Evolutionary conservation across 2,888 invertebrate genomes (phyloP).

Genomic region (Hylaea fasciaria): DNA sequence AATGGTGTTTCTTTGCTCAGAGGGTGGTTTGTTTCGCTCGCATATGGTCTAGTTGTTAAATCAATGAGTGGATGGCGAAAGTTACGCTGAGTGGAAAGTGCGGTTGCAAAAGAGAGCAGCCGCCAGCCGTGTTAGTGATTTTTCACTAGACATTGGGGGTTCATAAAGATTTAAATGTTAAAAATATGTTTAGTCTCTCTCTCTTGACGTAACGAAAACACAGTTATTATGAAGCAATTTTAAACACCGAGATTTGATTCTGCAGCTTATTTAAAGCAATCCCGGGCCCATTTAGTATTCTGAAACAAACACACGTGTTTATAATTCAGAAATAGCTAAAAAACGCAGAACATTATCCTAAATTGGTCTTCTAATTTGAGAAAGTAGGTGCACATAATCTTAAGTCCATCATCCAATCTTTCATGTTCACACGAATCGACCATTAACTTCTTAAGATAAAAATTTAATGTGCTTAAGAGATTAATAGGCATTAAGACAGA

Average conservation of each 20-base stretch:
- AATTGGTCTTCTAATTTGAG: conserved; percentile 6
- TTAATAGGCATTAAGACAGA: conserved; percentile 75
- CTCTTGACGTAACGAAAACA: no score
- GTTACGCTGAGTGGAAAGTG: conserved; percentile 34
- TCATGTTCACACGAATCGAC: conserved; percentile 57
- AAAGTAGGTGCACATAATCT: conserved; percentile 23
- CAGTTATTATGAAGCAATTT: no score
- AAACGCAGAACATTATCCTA: background rate
- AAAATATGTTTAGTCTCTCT: no score
- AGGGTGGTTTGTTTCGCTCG: conserved; percentile 71
- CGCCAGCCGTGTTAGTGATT: conserved; percentile 1
- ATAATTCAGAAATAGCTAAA: no score
- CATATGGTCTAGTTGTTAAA: conserved; percentile 79
- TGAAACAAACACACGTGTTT: no score
- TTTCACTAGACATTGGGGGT: background rate
- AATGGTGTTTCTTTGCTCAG: conserved; percentile 81
- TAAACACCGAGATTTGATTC: no score
- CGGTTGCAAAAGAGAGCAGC: conserved; percentile 24
- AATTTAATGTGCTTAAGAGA: conserved; percentile 66
- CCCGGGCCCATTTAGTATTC: no score
- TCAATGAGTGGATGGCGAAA: conserved; percentile 56
- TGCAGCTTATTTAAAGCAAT: no score
- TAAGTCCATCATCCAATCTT: conserved; percentile 44
- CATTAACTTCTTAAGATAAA: conserved; percentile 60
- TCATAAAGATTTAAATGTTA: background rate